Evolutionary conservation across 2,888 invertebrate genomes (phyloP).

Genomic region (Cryptus viduatorius): DNA sequence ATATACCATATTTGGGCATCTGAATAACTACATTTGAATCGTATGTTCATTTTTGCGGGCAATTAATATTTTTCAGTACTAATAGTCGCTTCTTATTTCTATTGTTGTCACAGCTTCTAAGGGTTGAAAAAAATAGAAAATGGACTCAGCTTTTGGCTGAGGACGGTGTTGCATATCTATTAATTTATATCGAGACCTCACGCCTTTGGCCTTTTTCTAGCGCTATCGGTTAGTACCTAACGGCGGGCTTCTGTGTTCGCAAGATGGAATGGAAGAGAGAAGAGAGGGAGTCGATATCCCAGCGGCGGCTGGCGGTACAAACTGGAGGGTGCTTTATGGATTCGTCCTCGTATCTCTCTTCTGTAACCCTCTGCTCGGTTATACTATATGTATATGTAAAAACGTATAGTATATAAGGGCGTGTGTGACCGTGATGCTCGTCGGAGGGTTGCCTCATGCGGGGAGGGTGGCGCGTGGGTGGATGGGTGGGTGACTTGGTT

Average conservation of each 20-base stretch:
- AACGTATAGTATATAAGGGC: conserved; percentile 63
- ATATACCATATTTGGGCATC: neutral
- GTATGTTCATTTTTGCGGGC: too few species aligned
- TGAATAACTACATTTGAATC: neutral
- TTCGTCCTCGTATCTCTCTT: conserved; percentile 74
- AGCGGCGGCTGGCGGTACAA: conserved; percentile 64
- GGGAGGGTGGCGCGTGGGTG: conserved; percentile 52
- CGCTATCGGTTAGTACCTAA: conserved; percentile 36
- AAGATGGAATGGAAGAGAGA: conserved; percentile 51
- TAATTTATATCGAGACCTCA: neutral
- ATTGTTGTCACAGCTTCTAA: neutral
- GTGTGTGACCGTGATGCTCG: conserved; percentile 63
- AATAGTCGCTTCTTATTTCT: too few species aligned
- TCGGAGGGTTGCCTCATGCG: conserved; percentile 63
- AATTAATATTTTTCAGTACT: too few species aligned
- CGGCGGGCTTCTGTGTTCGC: conserved; percentile 26
- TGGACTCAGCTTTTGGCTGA: neutral
- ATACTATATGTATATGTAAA: conserved; percentile 38
- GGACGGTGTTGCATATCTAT: conserved; percentile 11
- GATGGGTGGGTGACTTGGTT: conserved; percentile 61
- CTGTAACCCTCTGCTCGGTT: conserved; percentile 69
- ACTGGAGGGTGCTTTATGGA: conserved; percentile 70
- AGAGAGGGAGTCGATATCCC: conserved; percentile 66
- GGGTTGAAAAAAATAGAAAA: conserved; percentile 14
- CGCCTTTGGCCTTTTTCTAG: conserved; percentile 27